Conservation (phyloP, 2,888 invertebrate genomes). For the Netelia virgata region DNA sequence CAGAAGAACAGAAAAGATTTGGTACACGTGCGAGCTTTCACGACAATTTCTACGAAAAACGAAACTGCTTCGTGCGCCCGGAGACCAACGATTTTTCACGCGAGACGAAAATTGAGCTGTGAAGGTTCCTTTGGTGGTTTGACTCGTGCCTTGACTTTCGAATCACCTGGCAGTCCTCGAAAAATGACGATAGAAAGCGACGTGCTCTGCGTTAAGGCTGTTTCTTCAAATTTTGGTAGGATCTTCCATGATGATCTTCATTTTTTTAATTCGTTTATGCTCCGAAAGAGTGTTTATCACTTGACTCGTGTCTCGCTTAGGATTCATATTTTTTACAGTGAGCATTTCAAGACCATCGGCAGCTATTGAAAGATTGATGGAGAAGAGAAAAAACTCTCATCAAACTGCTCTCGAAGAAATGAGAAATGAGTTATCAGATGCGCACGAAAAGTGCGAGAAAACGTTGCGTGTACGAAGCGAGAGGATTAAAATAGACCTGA, state of each 20-base stretch:
- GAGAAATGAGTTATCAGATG: slow-evolving; percentile 61
- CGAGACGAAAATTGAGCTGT: not conserved
- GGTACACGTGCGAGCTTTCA: slow-evolving; percentile 49
- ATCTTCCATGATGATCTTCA: not conserved
- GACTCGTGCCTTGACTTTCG: slow-evolving; percentile 46
- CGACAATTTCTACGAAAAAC: slow-evolving; percentile 44
- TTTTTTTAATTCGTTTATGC: not conserved
- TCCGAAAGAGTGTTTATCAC: not conserved
- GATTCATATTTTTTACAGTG: slow-evolving; percentile 39
- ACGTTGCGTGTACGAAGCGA: slow-evolving; percentile 59
- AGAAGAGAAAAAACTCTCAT: slow-evolving; percentile 61
- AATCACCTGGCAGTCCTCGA: not conserved
- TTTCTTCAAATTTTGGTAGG: slow-evolving; percentile 62
- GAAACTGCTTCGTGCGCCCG: slow-evolving; percentile 26
- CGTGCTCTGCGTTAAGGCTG: slow-evolving; percentile 47
- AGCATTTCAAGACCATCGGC: slow-evolving; percentile 70
- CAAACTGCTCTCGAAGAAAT: slow-evolving; percentile 65
- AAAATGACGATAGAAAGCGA: slow-evolving; percentile 29
- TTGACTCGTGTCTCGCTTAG: not conserved
- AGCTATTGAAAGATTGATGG: slow-evolving; percentile 62
- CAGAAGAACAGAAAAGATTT: slow-evolving; percentile 49
- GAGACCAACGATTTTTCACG: slow-evolving; percentile 35
- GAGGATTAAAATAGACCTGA: slow-evolving; percentile 63
- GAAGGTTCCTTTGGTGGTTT: slow-evolving; percentile 29
- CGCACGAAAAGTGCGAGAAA: slow-evolving; percentile 55